Evolutionary conservation across 2,888 invertebrate species (phyloP).

Genomic region (Pachycephus smyrnensis): DNA sequence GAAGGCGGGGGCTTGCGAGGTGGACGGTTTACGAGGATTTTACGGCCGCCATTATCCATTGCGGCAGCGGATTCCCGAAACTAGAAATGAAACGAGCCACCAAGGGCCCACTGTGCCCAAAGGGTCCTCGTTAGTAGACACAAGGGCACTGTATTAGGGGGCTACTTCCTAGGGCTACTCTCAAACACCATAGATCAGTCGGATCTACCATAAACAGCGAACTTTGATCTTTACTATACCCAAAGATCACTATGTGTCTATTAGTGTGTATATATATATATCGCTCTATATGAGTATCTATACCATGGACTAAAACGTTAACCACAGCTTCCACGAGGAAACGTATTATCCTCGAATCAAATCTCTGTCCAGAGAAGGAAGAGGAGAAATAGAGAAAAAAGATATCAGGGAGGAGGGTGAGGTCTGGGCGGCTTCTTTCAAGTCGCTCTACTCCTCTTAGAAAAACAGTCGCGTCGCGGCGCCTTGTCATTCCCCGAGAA

Average conservation of each 20-base stretch:
- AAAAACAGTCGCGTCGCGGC: slow-evolving; percentile 34
- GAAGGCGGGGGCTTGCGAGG: slow-evolving; percentile 38
- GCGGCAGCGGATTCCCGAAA: slow-evolving; percentile 45
- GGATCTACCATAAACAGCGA: background rate
- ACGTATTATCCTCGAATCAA: slow-evolving; percentile 26
- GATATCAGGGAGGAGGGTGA: background rate
- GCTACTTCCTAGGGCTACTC: background rate
- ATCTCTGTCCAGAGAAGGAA: slow-evolving; percentile 10
- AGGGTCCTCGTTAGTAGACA: slow-evolving; percentile 1
- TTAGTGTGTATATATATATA: background rate
- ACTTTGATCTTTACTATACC: background rate
- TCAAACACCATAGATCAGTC: background rate
- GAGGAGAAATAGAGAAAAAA: background rate
- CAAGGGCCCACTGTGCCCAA: background rate
- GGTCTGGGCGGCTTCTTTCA: slow-evolving; percentile 40
- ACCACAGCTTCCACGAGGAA: slow-evolving; percentile 23
- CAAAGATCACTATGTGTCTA: too few species aligned
- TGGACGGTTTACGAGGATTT: slow-evolving; percentile 50
- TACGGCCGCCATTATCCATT: slow-evolving; percentile 45
- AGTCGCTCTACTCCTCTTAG: slow-evolving; percentile 43
- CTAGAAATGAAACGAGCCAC: slow-evolving; percentile 43
- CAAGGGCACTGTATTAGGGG: slow-evolving; percentile 11
- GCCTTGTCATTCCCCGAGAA: slow-evolving; percentile 17
- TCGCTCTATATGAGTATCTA: background rate
- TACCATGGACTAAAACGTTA: slow-evolving; percentile 3